A percentile compares a stretch with the other conserved stretches of the same genome.
Evolutionary conservation across 2,797 vertebrate genomes (phyloP).

Genomic region (Ambastaia sidthimunki): DNA sequence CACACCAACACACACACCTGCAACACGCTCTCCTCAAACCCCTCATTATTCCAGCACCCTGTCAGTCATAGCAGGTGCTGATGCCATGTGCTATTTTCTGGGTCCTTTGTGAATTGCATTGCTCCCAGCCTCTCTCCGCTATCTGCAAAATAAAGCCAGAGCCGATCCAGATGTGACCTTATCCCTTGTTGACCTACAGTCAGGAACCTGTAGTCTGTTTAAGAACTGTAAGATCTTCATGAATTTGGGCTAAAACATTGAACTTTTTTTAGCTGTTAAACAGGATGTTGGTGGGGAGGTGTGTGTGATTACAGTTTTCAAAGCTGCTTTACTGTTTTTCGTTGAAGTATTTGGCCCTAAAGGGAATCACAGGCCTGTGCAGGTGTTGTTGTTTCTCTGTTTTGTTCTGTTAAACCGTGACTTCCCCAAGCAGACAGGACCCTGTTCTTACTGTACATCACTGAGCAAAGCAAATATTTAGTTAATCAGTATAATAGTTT

Average conservation of each 20-base stretch:
- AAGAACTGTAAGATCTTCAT: not conserved
- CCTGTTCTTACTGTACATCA: not conserved
- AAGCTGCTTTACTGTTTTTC: slow-evolving; percentile 4
- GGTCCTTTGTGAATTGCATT: slow-evolving; percentile 37
- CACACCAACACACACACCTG: slow-evolving; percentile 15
- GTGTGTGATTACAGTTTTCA: slow-evolving; percentile 10
- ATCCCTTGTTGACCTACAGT: not conserved
- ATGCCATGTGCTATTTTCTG: slow-evolving; percentile 13
- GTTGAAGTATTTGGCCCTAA: slow-evolving; percentile 3
- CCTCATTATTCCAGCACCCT: slow-evolving; percentile 31
- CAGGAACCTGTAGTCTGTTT: not conserved
- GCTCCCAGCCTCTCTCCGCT: not conserved
- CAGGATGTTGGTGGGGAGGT: slow-evolving; percentile 32
- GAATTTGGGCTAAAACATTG: slow-evolving; percentile 10
- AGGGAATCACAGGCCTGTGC: slow-evolving; percentile 31
- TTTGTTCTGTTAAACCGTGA: slow-evolving; percentile 45
- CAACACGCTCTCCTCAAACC: slow-evolving; percentile 26
- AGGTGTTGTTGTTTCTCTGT: slow-evolving; percentile 49
- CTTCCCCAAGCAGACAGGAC: slow-evolving; percentile 3
- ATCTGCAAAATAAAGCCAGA: slow-evolving; percentile 9
- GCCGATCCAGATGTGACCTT: not conserved
- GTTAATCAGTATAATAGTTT: slow-evolving; percentile 7
- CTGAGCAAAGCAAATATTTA: slow-evolving; percentile 31
- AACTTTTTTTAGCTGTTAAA: slow-evolving; percentile 20
- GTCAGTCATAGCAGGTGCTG: slow-evolving; percentile 28